Percentiles rank a stretch among this genome's conserved stretches.
Conservation (phyloP, 2,888 invertebrate species). For the Sialis fuliginosa region DNA sequence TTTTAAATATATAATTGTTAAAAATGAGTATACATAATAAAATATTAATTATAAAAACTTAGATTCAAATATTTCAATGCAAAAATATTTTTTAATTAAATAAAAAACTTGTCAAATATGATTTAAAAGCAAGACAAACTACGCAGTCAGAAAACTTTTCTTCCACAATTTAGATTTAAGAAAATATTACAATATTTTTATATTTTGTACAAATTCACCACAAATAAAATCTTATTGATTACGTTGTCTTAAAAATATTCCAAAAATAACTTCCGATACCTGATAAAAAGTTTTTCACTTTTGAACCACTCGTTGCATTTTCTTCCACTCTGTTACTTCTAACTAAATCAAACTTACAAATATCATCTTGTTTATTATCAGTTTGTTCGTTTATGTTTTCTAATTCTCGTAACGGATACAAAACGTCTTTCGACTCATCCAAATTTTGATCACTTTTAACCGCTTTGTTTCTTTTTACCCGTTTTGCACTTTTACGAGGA, state of each 20-base stretch:
- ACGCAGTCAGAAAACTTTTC: too few relatives aligned
- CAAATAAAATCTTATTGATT: not conserved
- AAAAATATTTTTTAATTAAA: too few relatives aligned
- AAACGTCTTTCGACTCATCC: not conserved
- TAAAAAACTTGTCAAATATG: too few relatives aligned
- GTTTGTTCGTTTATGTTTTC: not conserved
- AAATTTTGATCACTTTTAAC: not conserved
- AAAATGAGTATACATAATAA: too few relatives aligned
- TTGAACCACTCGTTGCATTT: not conserved
- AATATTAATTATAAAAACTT: too few relatives aligned
- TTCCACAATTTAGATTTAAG: too few relatives aligned
- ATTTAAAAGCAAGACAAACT: too few relatives aligned
- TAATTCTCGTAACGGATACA: slow-evolving; percentile 2
- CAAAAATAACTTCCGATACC: not conserved
- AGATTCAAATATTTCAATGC: too few relatives aligned
- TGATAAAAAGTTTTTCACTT: not conserved
- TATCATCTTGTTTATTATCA: not conserved
- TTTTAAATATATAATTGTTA: too few relatives aligned
- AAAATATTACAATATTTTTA: too few relatives aligned
- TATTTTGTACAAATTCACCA: too few relatives aligned
- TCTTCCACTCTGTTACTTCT: not conserved
- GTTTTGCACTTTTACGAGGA: not conserved
- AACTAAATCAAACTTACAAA: slow-evolving; percentile 1
- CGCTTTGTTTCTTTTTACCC: not conserved
- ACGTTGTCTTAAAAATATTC: not conserved